These are phyloP conservation scores for Falco punctatus DNA, from an alignment of 2,113 vertebrate genomes.

Conservation along the genomic window DNA sequence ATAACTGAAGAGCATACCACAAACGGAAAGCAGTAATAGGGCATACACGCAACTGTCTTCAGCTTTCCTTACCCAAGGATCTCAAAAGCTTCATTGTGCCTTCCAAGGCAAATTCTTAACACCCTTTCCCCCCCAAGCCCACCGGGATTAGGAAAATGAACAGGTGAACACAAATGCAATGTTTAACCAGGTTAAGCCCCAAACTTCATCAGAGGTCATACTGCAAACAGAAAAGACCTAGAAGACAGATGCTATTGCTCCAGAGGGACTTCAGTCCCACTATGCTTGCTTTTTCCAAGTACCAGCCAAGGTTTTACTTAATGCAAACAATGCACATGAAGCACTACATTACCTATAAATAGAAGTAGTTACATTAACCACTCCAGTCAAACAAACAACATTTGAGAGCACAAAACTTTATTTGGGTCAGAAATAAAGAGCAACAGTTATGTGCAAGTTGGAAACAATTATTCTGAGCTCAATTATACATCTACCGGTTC, in stretches of 20 bases:
- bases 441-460: background rate
- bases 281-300: too few relatives aligned
- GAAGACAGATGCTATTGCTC: background rate
- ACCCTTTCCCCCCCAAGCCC: background rate
- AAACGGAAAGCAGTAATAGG: background rate
- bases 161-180: background rate
- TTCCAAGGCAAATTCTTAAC: background rate
- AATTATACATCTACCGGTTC: background rate
- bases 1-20: background rate
- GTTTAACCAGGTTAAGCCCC: background rate
- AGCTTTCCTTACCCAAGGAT: background rate
- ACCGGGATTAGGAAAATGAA: background rate
- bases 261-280: background rate
- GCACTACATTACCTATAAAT: background rate
- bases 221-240: background rate
- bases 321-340: background rate
- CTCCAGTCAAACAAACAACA: background rate
- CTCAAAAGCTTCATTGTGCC: background rate
- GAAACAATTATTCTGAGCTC: background rate
- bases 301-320: background rate
- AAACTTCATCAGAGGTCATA: background rate
- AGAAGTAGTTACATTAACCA: background rate
- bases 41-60: background rate
- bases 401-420: background rate
- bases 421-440: background rate